Base-by-base conservation (phyloP, 1,140 invertebrate genomes). In the Pseudomyrmex cubaensis region DNA sequence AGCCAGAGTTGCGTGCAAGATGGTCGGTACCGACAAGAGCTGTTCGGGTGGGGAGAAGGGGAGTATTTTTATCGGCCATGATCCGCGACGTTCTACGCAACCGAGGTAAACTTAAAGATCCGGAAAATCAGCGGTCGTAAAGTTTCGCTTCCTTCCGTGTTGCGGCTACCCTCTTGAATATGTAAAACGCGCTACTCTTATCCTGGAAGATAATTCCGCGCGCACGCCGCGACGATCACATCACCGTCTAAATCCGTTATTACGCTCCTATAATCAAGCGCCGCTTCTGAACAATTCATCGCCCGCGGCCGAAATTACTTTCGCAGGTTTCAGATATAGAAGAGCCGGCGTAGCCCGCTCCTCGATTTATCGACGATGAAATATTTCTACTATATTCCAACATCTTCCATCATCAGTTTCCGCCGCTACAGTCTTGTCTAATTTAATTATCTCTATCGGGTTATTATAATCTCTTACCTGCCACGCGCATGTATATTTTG, bases 1-100 rank as follows among this genome's bases (percentile, higher is more conserved):
- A 64, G 8, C 7, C 50, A 35, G 52, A 86, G 46, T 17, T 17
- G 22, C 44, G 13, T 35, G 1, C 62, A 70, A 54, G 57, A 15
- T 22, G 22, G 46, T 44, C 12, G 48, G 35, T 59, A 13, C n/a
- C 63, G 52, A 62, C 10, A 35, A 59, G 62, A 35, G 35, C 5
- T 35, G 35, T 35, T 35, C 63, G 44, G 2, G 5, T 35, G 22
- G 9, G n/a, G 46, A 22, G 10, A 66, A 10, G 22, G 25, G 15
- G 13, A 66, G 22, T 44, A 76, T 85, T 82, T 87, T 88, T 88
- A 85, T 85, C 82, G 63, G 25, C 12, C 22, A 84, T 87, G 35
- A 87, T 87, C 57, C 75, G 54, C 8, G 10, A 25, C 22, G 59
- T 59, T 59, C 69, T 87, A 86, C 66, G 52, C 56, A 46, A 10